A percentile compares a stretch with the other conserved stretches of the same genome.
These are phyloP conservation scores for Chrysopa pallens DNA, from an alignment of 1,140 invertebrate species.

Conservation along the genomic window DNA sequence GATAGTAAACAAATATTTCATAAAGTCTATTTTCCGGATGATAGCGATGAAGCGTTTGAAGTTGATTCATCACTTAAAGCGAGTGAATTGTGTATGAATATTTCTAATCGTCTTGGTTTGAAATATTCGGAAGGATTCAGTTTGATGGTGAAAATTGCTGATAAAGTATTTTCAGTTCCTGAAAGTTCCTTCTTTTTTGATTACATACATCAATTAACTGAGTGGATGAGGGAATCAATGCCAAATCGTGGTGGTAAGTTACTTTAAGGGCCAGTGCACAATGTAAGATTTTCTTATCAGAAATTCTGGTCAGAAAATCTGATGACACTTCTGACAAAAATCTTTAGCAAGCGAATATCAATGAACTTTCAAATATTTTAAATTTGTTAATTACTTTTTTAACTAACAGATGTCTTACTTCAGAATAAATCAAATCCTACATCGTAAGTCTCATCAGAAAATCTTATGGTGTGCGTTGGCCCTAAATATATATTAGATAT, in stretches of 20 bases:
- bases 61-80: constrained; percentile 70
- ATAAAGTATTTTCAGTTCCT: constrained; percentile 87
- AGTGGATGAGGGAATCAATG: constrained; percentile 70
- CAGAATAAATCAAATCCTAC: too few species aligned
- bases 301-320: too few species aligned
- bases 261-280: too few species aligned
- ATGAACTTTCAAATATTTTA: too few species aligned
- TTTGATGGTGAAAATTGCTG: constrained; percentile 80
- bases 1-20: constrained; percentile 89
- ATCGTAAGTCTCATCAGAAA: too few species aligned
- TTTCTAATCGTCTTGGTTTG: constrained; percentile 52
- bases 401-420: too few species aligned
- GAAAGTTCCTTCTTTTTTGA: constrained; percentile 90
- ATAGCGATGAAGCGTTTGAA: constrained; percentile 68
- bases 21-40: constrained; percentile 85
- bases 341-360: too few species aligned
- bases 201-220: constrained; percentile 72
- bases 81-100: constrained; percentile 68
- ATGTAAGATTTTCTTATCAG: too few species aligned
- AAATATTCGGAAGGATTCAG: constrained; percentile 73
- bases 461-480: too few species aligned
- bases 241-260: constrained; percentile 52
- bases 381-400: too few species aligned
- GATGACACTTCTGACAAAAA: too few species aligned
- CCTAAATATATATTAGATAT: too few species aligned